Evolutionary conservation across 23 tunicate genomes (phyloP).

Genomic region (Styela plicata): DNA sequence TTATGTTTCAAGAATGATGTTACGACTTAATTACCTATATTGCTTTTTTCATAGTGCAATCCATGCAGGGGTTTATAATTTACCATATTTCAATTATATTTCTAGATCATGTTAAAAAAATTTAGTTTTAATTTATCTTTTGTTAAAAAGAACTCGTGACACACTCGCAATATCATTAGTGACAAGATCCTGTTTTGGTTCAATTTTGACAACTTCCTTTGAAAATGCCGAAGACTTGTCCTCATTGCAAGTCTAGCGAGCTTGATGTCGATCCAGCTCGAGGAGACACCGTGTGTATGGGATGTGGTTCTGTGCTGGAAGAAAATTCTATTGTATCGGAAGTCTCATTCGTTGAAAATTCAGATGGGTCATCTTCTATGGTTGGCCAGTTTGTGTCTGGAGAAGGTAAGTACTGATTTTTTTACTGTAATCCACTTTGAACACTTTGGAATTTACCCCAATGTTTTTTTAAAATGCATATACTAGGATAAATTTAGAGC

Average conservation of each 20-base stretch:
- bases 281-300: constrained; percentile 81
- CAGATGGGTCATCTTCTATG: constrained; percentile 83
- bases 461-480: too few species aligned
- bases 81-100: not conserved
- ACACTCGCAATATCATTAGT: not conserved
- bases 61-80: too few species aligned
- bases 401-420: constrained; percentile 89
- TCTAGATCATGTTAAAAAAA: not conserved
- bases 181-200: too few species aligned
- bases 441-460: too few species aligned
- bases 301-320: constrained; percentile 78
- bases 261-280: constrained; percentile 79
- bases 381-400: constrained; percentile 90
- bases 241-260: constrained; percentile 87
- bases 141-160: too few species aligned
- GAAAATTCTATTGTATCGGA: constrained; percentile 90
- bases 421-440: too few species aligned
- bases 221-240: constrained; percentile 48
- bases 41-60: too few species aligned
- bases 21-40: too few species aligned
- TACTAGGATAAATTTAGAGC: too few species aligned
- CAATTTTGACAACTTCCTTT: not conserved
- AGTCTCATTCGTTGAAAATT: constrained; percentile 79
- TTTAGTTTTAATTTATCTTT: not conserved
- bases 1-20: not conserved